phyloP scores from a whole-genome alignment of 1,140 invertebrate genomes.

The Drosophila novamexicana region DNA sequence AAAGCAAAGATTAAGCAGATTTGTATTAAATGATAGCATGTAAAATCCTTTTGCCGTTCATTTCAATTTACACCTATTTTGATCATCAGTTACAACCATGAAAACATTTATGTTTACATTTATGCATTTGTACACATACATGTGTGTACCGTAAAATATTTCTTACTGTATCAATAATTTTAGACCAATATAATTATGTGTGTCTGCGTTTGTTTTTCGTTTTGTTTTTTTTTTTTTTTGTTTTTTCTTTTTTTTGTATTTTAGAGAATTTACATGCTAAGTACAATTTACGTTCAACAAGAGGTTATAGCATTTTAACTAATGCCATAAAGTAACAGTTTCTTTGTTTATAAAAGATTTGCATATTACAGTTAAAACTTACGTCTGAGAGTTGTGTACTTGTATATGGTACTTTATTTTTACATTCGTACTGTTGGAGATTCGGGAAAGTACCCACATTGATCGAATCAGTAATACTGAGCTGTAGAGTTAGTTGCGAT shows the following conservation, averaged over 20 bases:
- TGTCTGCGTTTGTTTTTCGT: slow-evolving; percentile 24
- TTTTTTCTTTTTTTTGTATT: slow-evolving; percentile 36
- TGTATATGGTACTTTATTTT: slow-evolving; percentile 58
- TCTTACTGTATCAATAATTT: slow-evolving; percentile 57
- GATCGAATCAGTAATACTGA: slow-evolving; percentile 56
- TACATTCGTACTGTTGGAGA: slow-evolving; percentile 30
- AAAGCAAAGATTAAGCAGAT: slow-evolving; percentile 60
- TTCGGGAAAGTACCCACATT: background rate
- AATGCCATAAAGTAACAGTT: slow-evolving; percentile 82
- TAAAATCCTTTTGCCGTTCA: slow-evolving; percentile 47
- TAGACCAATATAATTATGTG: slow-evolving; percentile 66
- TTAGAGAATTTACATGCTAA: slow-evolving; percentile 67
- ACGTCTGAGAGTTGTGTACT: slow-evolving; percentile 74
- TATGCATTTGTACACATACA: slow-evolving; percentile 66
- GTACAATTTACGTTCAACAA: slow-evolving; percentile 79
- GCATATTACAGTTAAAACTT: slow-evolving; percentile 79
- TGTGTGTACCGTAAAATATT: slow-evolving; percentile 66
- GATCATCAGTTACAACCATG: slow-evolving; percentile 80
- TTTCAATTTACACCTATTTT: slow-evolving; percentile 76
- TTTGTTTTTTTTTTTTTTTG: slow-evolving; percentile 18
- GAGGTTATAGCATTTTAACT: slow-evolving; percentile 73
- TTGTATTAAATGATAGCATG: slow-evolving; percentile 58
- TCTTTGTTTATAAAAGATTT: slow-evolving; percentile 73
- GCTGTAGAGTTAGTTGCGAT: slow-evolving; percentile 51
- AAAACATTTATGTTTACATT: slow-evolving; percentile 69